Conservation (phyloP, 2,888 invertebrate species). For the Pediacus dermestoides region DNA sequence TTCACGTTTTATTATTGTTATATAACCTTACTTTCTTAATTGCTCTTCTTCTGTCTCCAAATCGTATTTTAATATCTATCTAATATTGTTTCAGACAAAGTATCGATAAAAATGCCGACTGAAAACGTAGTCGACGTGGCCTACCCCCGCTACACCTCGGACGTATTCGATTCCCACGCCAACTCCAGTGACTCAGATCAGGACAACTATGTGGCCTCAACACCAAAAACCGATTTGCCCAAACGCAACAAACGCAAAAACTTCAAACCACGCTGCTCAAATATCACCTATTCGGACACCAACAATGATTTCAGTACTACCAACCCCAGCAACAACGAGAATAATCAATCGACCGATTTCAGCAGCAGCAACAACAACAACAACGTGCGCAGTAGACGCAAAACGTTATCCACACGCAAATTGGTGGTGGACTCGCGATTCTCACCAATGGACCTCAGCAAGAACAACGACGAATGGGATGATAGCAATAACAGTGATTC, state of each 20-base stretch:
- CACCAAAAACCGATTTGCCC: conserved; percentile 53
- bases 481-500: conserved; percentile 36
- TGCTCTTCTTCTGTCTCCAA: not conserved
- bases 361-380: conserved; percentile 44
- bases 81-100: conserved; percentile 38
- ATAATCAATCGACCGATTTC: conserved; percentile 32
- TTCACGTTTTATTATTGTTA: no score
- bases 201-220: conserved; percentile 37
- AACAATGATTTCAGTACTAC: conserved; percentile 38
- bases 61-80: no score
- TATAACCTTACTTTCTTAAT: no score
- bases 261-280: conserved; percentile 70
- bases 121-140: conserved; percentile 39
- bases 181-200: conserved; percentile 56
- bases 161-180: conserved; percentile 37
- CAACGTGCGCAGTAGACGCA: conserved; percentile 39
- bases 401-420: conserved; percentile 40
- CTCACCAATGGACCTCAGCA: conserved; percentile 47
- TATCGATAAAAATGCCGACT: conserved; percentile 45
- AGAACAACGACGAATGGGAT: conserved; percentile 44
- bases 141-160: conserved; percentile 37
- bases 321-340: conserved; percentile 43
- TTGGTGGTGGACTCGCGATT: conserved; percentile 37
- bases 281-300: conserved; percentile 53
- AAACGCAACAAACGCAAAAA: conserved; percentile 75